These are phyloP conservation scores for Triplophysa yarkandensis DNA, from an alignment of 2,797 vertebrate genomes.

Conservation along the genomic window DNA sequence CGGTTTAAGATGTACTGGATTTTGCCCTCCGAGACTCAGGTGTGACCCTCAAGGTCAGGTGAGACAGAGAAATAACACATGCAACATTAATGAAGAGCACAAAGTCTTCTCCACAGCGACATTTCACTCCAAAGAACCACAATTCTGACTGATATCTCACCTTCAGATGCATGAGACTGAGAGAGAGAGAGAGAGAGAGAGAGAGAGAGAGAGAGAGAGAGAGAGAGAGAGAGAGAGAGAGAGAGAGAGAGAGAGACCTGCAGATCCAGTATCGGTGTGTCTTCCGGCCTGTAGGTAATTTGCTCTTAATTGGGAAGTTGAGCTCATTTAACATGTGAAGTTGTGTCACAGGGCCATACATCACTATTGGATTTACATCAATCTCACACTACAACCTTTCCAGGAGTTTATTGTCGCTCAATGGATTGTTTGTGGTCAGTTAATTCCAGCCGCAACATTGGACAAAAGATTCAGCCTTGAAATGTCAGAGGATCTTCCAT, in stretches of 20 bases:
- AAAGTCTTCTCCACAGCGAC: conserved; percentile 34
- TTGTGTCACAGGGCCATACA: conserved; percentile 44
- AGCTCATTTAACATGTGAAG: conserved; percentile 38
- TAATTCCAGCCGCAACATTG: conserved; percentile 41
- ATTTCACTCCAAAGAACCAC: conserved; percentile 13
- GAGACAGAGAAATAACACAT: conserved; percentile 43
- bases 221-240: background rate
- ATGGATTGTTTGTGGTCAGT: conserved; percentile 49
- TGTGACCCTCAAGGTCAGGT: conserved; percentile 34
- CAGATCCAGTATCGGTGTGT: background rate
- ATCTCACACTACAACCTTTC: conserved; percentile 49
- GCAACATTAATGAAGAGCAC: conserved; percentile 53
- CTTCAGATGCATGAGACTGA: background rate
- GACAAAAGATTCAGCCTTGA: conserved; percentile 47
- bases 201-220: background rate
- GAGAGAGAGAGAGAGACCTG: conserved; percentile 4
- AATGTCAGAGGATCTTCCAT: conserved; percentile 38
- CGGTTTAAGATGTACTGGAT: background rate
- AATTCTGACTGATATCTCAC: background rate
- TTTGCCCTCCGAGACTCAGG: background rate
- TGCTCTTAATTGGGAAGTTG: conserved; percentile 34
- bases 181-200: background rate
- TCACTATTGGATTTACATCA: conserved; percentile 59
- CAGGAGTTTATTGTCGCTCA: conserved; percentile 54
- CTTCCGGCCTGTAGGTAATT: conserved; percentile 29